A percentile compares a stretch with the other conserved stretches of the same genome.
Conservation (phyloP, 2,113 vertebrate genomes). For the Sceloporus undulatus region DNA sequence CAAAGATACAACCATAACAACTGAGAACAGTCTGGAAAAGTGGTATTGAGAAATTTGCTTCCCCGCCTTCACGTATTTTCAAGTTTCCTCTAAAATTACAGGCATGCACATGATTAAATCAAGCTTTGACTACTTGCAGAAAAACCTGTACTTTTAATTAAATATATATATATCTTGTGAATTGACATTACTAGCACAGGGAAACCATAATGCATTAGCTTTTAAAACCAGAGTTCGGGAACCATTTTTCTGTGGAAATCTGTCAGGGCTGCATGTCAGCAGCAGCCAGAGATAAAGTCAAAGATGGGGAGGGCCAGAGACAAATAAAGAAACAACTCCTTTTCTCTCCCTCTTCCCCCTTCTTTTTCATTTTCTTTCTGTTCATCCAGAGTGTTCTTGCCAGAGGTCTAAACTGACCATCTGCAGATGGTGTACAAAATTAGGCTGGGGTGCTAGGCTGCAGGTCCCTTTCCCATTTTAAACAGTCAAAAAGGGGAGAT, state of each 20-base stretch:
- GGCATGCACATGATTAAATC: neutral
- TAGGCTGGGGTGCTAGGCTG: neutral
- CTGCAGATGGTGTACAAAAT: neutral
- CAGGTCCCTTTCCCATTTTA: neutral
- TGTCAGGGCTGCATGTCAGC: neutral
- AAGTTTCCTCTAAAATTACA: no score
- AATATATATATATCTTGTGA: no score
- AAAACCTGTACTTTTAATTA: neutral
- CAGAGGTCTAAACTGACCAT: no score
- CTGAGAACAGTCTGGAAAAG: neutral
- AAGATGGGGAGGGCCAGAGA: neutral
- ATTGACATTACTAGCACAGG: neutral
- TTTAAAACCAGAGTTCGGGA: neutral
- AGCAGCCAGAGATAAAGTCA: neutral
- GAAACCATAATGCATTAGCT: neutral
- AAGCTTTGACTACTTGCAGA: neutral
- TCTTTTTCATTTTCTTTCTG: neutral
- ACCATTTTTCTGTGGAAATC: neutral
- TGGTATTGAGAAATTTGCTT: neutral
- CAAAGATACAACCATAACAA: neutral
- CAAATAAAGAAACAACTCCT: neutral
- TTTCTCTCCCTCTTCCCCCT: neutral
- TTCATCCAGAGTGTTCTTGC: no score
- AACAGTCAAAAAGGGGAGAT: neutral
- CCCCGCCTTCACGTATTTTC: no score